These are phyloP conservation scores for Acrobasis repandana DNA, from an alignment of 2,888 invertebrate genomes.

Conservation along the genomic window DNA sequence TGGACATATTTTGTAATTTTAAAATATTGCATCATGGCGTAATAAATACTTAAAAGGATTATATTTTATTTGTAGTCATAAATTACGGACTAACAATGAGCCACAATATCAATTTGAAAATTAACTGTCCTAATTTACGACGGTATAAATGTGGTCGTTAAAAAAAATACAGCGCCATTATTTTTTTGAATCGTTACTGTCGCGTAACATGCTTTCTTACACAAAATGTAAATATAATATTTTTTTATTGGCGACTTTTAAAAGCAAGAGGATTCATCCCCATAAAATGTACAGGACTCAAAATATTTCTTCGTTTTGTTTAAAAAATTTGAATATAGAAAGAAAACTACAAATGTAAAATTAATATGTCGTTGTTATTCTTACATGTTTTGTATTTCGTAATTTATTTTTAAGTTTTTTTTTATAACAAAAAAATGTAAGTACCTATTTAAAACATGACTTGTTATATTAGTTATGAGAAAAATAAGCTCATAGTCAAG, in stretches of 20 bases:
- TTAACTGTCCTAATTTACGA: conserved; percentile 43
- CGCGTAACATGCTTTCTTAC: conserved; percentile 33
- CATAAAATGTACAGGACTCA: not conserved
- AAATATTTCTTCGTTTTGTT: no score
- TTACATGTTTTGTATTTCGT: no score
- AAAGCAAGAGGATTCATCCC: not conserved
- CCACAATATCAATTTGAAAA: conserved; percentile 37
- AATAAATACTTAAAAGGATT: not conserved
- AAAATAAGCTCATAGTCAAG: no score
- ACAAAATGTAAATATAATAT: conserved; percentile 21
- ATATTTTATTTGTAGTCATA: conserved; percentile 14
- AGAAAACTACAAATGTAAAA: no score
- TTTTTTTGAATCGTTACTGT: conserved; percentile 41
- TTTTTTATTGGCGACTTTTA: not conserved
- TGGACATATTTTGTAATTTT: no score
- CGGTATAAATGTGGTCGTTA: conserved; percentile 49
- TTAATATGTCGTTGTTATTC: no score
- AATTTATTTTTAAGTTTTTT: no score
- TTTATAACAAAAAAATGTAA: no score
- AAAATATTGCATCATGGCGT: not conserved
- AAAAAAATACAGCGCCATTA: conserved; percentile 45
- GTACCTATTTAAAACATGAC: no score
- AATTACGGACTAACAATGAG: conserved; percentile 36
- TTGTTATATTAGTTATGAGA: no score
- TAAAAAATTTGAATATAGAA: no score